Percentiles rank a stretch among this genome's conserved stretches.
phyloP scores from a whole-genome alignment of 2,797 vertebrate genomes.

The Esox masquinongy region DNA sequence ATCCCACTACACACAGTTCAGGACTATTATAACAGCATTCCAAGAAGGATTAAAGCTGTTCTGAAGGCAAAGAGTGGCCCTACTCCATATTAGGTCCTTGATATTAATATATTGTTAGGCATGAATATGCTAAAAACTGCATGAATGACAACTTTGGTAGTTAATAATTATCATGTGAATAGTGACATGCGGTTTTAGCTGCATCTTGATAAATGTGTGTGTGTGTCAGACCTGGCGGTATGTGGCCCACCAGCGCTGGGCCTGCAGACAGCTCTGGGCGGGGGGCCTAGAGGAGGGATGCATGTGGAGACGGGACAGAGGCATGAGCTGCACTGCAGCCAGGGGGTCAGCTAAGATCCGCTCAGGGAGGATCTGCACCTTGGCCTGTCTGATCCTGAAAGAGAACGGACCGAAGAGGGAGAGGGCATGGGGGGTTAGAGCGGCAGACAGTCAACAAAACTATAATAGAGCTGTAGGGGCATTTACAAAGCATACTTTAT shows the following conservation, averaged over 20 bases:
- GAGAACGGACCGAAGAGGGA: neutral
- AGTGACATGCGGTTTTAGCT: neutral
- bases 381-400: slow-evolving; percentile 90
- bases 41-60: no score
- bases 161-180: neutral
- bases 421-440: slow-evolving; percentile 3
- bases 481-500: no score
- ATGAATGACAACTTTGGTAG: no score
- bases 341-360: slow-evolving; percentile 89
- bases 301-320: slow-evolving; percentile 79
- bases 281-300: slow-evolving; percentile 72
- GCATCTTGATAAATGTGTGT: neutral
- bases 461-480: no score
- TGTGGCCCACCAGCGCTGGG: slow-evolving; percentile 82
- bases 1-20: no score
- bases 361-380: slow-evolving; percentile 96
- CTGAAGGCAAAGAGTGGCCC: no score
- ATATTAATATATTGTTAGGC: no score
- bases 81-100: no score
- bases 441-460: neutral
- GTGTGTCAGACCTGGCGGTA: slow-evolving; percentile 81
- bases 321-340: slow-evolving; percentile 84
- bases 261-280: slow-evolving; percentile 73
- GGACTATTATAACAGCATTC: no score
- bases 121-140: no score